A percentile compares a stretch with the other conserved stretches of the same genome.
These are phyloP conservation scores for Monochamus saltuarius DNA, from an alignment of 1,140 invertebrate species.

Conservation along the genomic window DNA sequence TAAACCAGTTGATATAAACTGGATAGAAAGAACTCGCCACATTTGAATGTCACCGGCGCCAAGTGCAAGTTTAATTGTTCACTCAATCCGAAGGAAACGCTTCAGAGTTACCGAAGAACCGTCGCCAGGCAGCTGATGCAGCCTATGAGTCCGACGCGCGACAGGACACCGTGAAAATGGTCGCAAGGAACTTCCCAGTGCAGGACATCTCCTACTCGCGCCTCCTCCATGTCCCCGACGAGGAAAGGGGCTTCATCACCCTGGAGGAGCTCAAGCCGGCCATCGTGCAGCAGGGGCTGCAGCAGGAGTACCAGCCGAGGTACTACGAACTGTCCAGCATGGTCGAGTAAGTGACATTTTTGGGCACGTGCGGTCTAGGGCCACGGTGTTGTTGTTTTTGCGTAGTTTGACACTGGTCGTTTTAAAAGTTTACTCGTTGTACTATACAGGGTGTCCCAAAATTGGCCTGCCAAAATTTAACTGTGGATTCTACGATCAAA, in stretches of 20 bases:
- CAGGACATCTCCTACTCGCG: constrained; percentile 46
- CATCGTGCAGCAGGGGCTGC: constrained; percentile 34
- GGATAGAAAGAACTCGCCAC: constrained; percentile 17
- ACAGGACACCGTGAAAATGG: constrained; percentile 30
- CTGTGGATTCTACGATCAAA: no score
- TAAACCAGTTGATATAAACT: constrained; percentile 23
- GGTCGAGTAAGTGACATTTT: constrained; percentile 41
- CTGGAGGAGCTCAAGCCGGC: constrained; percentile 46
- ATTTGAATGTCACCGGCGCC: constrained; percentile 20
- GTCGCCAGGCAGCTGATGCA: no score
- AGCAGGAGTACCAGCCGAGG: constrained; percentile 39
- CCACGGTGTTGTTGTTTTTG: no score
- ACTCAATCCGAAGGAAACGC: no score
- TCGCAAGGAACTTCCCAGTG: constrained; percentile 42
- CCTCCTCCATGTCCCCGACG: constrained; percentile 43
- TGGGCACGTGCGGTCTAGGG: no score
- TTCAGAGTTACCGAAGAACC: no score
- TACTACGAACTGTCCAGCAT: constrained; percentile 46
- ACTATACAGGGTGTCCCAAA: no score
- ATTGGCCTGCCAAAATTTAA: no score
- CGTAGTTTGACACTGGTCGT: not conserved
- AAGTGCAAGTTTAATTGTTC: constrained; percentile 1
- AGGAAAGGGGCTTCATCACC: constrained; percentile 43
- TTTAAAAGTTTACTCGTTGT: no score
- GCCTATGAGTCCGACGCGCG: no score